phyloP scores from a whole-genome alignment of 2,113 vertebrate genomes.

The Peromyscus leucopus region DNA sequence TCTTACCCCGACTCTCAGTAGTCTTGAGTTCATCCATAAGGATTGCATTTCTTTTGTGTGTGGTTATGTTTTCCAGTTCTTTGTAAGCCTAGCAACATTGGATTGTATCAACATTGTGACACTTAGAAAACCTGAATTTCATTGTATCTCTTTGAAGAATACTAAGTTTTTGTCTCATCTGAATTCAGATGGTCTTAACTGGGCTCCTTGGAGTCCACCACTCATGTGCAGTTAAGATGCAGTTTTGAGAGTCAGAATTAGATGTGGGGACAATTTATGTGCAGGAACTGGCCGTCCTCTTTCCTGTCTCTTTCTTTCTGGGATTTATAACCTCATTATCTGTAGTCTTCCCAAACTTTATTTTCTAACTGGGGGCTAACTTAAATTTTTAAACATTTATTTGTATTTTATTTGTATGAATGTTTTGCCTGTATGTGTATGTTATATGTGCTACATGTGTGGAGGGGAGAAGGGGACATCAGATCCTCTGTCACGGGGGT shows the following conservation, averaged over 20 bases:
- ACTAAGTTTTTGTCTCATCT: neutral
- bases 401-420: neutral
- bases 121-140: slow-evolving; percentile 12
- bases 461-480: neutral
- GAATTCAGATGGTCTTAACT: neutral
- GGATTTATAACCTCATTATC: neutral
- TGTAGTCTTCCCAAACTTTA: neutral
- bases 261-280: neutral
- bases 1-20: neutral
- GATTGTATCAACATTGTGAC: neutral
- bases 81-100: neutral
- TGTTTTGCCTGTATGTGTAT: neutral
- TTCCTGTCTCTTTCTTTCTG: neutral
- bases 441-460: neutral
- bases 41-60: neutral
- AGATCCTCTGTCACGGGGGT: neutral
- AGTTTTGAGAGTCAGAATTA: neutral
- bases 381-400: neutral
- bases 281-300: neutral
- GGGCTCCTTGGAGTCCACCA: neutral
- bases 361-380: neutral
- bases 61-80: neutral
- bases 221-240: neutral
- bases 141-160: neutral
- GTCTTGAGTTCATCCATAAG: neutral